Evolutionary conservation across 2,113 vertebrate genomes (phyloP).

Genomic region (Heterotilapia buettikoferi): DNA sequence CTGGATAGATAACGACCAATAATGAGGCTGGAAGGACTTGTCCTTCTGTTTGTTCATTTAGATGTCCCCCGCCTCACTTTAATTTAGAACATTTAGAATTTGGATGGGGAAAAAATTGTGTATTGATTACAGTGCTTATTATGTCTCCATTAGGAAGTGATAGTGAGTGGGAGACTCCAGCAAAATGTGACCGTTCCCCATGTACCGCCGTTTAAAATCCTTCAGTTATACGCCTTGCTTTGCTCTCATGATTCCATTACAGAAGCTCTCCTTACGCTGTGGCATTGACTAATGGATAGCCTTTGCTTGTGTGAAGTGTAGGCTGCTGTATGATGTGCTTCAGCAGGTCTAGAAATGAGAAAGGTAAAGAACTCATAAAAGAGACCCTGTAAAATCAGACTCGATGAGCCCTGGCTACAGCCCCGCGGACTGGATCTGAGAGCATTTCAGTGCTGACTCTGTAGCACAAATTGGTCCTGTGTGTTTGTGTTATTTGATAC

Average conservation of each 20-base stretch:
- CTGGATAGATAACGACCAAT: neutral
- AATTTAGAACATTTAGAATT: neutral
- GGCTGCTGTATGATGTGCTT: slow-evolving; percentile 37
- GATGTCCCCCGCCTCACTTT: neutral
- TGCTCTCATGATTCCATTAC: slow-evolving; percentile 42
- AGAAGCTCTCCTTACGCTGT: slow-evolving; percentile 24
- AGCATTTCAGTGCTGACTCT: neutral
- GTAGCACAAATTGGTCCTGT: neutral
- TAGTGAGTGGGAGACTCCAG: neutral
- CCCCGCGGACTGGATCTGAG: neutral
- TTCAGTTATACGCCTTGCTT: neutral
- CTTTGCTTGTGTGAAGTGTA: slow-evolving; percentile 31
- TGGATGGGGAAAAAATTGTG: neutral
- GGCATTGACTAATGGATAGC: slow-evolving; percentile 63
- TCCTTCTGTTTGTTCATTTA: neutral
- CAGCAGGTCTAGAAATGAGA: slow-evolving; percentile 50
- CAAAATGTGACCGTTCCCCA: neutral
- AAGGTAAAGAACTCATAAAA: slow-evolving; percentile 34
- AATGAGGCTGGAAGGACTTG: slow-evolving; percentile 10
- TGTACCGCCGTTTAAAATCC: slow-evolving; percentile 8
- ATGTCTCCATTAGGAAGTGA: neutral
- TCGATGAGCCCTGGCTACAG: neutral
- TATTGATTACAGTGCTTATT: slow-evolving; percentile 2
- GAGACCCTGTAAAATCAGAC: slow-evolving; percentile 7
- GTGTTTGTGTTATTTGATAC: slow-evolving; percentile 31